A percentile compares a stretch with the other conserved stretches of the same genome.
Evolutionary conservation across 2,888 invertebrate genomes (phyloP).

Genomic region (Pollenia labialis): DNA sequence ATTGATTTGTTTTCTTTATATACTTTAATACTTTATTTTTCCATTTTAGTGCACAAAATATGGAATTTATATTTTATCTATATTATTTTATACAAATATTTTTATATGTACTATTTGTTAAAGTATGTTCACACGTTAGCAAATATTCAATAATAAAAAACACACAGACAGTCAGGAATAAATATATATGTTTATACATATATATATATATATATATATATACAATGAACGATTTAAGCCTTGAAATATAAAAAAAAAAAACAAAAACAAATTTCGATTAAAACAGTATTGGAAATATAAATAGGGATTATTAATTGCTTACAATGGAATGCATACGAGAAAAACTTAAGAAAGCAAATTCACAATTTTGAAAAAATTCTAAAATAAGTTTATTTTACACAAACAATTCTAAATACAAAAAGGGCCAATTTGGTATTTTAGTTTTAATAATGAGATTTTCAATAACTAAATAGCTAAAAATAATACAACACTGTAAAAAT

Average conservation of each 20-base stretch:
- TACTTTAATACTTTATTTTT: not conserved
- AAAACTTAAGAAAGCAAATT: too few species aligned
- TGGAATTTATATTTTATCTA: not conserved
- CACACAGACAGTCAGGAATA: not conserved
- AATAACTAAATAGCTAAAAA: too few species aligned
- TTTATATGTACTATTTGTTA: not conserved
- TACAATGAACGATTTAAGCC: not conserved
- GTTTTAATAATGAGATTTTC: too few species aligned
- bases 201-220: not conserved
- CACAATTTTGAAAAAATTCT: too few species aligned
- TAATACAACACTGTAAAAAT: too few species aligned
- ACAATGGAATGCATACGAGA: too few species aligned
- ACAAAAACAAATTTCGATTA: too few species aligned
- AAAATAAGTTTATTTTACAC: too few species aligned
- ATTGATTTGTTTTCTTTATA: constrained; percentile 36
- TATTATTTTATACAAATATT: constrained; percentile 21
- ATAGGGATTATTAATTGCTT: not conserved
- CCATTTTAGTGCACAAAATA: not conserved
- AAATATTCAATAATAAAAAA: constrained; percentile 27
- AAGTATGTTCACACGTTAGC: constrained; percentile 30
- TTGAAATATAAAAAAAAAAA: not conserved
- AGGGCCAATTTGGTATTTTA: too few species aligned
- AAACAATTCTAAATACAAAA: too few species aligned
- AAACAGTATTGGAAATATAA: not conserved
- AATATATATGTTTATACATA: not conserved